Evolutionary conservation across 2,113 vertebrate genomes (phyloP), one percentile per base, ranked within the genome.

Genomic region (Notechis scutatus): DNA sequence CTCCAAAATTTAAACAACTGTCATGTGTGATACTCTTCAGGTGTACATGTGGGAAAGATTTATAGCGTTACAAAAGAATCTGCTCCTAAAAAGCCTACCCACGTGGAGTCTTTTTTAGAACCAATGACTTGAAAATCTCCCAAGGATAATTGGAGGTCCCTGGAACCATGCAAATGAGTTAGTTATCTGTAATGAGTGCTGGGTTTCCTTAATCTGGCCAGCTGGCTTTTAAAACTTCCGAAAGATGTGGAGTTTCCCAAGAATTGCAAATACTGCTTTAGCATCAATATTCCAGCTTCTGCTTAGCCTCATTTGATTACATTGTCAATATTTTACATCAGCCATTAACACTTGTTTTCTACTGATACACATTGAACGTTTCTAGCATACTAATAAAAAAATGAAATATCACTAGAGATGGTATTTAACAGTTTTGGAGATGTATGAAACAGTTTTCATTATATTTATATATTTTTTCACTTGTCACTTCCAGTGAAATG

Each of bases 1-100:
- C 96, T 93, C 97, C 95, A 95, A 98, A 97, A 97, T 97, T 98
- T 98, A 98, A 98, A 98, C 98, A 98, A 97, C 97, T 98, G 98
- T 98, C 98, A 97, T 95, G 97, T 97, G 97, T 98, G 97, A 98
- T 95, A 97, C 96, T 97, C 96, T 96, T 98, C 98, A 97, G 98
- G 98, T 98, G 97, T 97, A 97, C 97, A 98, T 98, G 97, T 98
- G 97, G 97, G 97, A 98, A 97, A 98, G 97, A 98, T 98, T 81
- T 98, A 98, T 97, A 97, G 91, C 92, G 94, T 98, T 98, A 98
- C 97, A 98, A 98, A 96, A 96, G 93, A 94, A 96, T 95, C 96
- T 97, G 96, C 97, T 98, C 97, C 97, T 98, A 97, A 98, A 98
- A 95, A n/a, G 95, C 95, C 97, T 97, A 96, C 94, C 97, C 93